Base-by-base conservation (phyloP, 92 coral and sea anemone species). In the Paragorgia papillata region DNA sequence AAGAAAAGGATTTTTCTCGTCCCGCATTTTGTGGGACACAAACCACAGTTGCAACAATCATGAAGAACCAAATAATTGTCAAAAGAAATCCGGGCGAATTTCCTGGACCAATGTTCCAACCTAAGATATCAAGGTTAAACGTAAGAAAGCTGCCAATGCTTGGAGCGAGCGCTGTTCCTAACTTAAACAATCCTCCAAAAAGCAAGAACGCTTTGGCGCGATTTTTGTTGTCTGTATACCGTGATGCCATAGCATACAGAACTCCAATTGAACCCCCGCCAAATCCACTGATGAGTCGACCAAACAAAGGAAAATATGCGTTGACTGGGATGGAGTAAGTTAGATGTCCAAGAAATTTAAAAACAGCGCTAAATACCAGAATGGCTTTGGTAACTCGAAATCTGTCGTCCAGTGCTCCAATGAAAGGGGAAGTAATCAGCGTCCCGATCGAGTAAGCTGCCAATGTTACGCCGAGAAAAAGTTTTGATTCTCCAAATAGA, bases 61-160 rank as follows among this genome's bases (percentile, higher is more conserved):
- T 29, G 1, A 62, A 27, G 2, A 31, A 1, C 68, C 68, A 62
- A 28, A 62, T 28, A 13, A 33, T 29, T 27, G 68, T 31, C 24
- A 62, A 27, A 62, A 62, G 1, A 9, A 62, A 20, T 7, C 68
- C 68, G 7, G 68, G 68, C 40, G 68, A 62, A 20, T 62, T 62
- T 31, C 68, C 68, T 8, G 40, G 9, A 43, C 21, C 24, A 33
- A 62, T 62, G 2, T 25, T 33, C 68, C 0, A 62, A 41, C 46
- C 68, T 12, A 62, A 33, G 43, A 62, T 28, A 33, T 62, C 31
- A 12, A 62, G 19, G 24, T 62, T 62, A 33, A 62, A 62, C 21
- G 2, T 62, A n/a, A 62, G 40, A 28, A 29, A 10, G 24, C 68
- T 62, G 8, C 41, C 68, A 27, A 62, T 9, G 6, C 14, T 14